These are phyloP conservation scores for Aldrovandia affinis DNA, from an alignment of 2,797 vertebrate genomes.

Conservation along the genomic window DNA sequence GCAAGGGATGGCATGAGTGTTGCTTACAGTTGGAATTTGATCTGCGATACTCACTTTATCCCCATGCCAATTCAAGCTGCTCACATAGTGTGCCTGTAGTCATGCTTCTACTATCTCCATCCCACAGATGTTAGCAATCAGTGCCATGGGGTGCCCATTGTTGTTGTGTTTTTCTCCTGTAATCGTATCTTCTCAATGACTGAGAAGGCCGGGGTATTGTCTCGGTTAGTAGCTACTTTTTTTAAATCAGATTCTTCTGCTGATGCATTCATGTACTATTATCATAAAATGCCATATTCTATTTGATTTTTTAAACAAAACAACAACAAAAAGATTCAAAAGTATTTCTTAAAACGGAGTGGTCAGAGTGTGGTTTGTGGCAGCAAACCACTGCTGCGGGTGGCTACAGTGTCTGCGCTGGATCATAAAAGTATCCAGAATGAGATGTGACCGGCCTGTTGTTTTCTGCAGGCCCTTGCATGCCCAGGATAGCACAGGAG, in stretches of 20 bases:
- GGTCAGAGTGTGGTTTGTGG: conserved; percentile 47
- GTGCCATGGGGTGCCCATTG: conserved; percentile 59
- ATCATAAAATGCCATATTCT: conserved; percentile 28
- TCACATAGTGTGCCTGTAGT: conserved; percentile 52
- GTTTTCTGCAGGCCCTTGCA: not conserved
- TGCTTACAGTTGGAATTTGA: conserved; percentile 45
- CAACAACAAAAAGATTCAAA: conserved; percentile 43
- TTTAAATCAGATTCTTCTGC: conserved; percentile 5
- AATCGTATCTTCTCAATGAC: conserved; percentile 53
- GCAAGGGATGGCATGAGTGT: conserved; percentile 9
- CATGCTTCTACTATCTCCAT: conserved; percentile 47
- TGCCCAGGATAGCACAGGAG: not conserved
- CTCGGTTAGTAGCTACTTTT: not conserved
- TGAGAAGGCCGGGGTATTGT: not conserved
- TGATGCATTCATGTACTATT: conserved; percentile 36
- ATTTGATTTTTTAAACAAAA: conserved; percentile 30
- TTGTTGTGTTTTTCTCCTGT: conserved; percentile 48
- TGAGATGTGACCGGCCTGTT: conserved; percentile 35
- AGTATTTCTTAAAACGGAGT: not conserved
- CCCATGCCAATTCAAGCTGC: conserved; percentile 62
- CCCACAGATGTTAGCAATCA: conserved; percentile 73
- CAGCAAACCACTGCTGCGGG: conserved; percentile 39
- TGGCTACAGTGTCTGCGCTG: conserved; percentile 32
- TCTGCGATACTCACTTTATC: conserved; percentile 56
- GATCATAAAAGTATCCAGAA: conserved; percentile 42